Percentiles rank a stretch among this genome's conserved stretches.
These are phyloP conservation scores for Machimus rusticus DNA, from an alignment of 2,888 invertebrate genomes.

Conservation along the genomic window DNA sequence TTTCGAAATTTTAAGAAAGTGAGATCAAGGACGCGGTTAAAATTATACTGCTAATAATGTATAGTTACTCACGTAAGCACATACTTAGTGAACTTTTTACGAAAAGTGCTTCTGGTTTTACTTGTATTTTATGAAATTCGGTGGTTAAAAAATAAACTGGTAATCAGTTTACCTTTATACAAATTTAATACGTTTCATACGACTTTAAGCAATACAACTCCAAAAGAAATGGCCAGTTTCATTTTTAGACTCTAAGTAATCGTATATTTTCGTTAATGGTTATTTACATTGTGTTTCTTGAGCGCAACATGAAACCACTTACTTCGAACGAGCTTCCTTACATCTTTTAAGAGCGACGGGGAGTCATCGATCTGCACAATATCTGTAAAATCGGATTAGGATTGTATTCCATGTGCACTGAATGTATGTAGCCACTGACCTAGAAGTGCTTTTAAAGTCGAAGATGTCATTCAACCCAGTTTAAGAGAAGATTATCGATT, in stretches of 20 bases:
- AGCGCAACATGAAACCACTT: not conserved
- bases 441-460: not conserved
- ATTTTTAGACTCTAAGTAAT: not conserved
- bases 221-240: not conserved
- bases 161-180: too few species aligned
- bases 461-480: slow-evolving; percentile 25
- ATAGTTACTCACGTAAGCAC: too few species aligned
- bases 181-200: too few species aligned
- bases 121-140: too few species aligned
- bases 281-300: not conserved
- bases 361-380: not conserved
- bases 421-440: slow-evolving; percentile 21
- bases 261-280: not conserved
- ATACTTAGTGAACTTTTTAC: too few species aligned
- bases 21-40: too few species aligned
- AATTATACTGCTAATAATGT: too few species aligned
- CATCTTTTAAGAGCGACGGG: not conserved
- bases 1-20: too few species aligned
- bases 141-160: too few species aligned
- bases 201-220: too few species aligned
- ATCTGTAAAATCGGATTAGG: not conserved
- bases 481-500: slow-evolving; percentile 10
- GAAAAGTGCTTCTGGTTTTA: too few species aligned
- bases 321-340: not conserved
- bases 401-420: not conserved